Base-by-base conservation (phyloP, 2,888 invertebrate genomes). In the Hyles lineata region DNA sequence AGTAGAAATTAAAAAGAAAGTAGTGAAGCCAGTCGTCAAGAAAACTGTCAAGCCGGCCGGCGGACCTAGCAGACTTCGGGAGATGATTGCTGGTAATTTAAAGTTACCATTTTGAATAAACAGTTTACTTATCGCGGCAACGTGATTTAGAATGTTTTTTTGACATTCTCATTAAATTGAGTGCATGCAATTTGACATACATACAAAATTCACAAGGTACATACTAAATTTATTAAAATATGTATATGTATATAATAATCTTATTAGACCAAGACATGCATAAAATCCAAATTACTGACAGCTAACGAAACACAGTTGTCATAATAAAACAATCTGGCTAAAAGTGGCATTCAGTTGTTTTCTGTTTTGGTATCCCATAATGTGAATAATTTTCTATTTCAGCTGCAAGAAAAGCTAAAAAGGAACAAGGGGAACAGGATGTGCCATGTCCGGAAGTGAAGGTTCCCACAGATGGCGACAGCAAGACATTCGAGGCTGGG, bases 401-500 rank as follows among this genome's bases (percentile, higher is more conserved):
- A 94, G 94, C 93, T 3, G 92, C 92, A 2, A 85, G 93, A 52
- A 92, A 86, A 83, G 91, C 91, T 0, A 90, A 90, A 77, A 88
- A 88, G 71, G 83, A 86, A 0, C 84, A 86, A 74, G 77, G 78
- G 3, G 74, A 78, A 2, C 70, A 62, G 8, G 43, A 71, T 0
- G 23, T 69, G 0, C 52, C 74, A 0, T 59, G 74, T 0, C 52
- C 74, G 1, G 35, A 62, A 6, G 67, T 70, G 0, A 58, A 79
- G 0, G 25, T 25, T 0, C 4, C 70, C 1, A 43, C 58, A 0
- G 77, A 74, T 0, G 52, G 63, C 0, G 78, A 78, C n/a, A 83
- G 80, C 59, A 91, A 91, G 79, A 91, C 90, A 0, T 95, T 95
- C 77, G 91, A 95, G 19, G 95, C 90, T 0, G 95, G 94, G 0